Conservation (phyloP, 1,140 invertebrate genomes). For the Ephestia elutella region DNA sequence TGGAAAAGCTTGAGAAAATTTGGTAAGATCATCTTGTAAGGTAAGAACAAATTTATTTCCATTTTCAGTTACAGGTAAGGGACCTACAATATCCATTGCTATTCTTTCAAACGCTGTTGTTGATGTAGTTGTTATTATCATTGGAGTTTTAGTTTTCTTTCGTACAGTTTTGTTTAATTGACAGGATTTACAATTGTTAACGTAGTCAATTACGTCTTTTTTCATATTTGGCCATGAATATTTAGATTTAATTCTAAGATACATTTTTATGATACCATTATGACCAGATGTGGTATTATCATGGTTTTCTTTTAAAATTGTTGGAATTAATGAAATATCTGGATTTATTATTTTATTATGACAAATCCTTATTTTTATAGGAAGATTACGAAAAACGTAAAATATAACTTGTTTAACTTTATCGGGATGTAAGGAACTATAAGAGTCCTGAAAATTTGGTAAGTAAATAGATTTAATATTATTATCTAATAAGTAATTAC, state of each 20-base stretch:
- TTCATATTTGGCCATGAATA: constrained; percentile 32
- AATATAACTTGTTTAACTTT: background rate
- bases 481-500: background rate
- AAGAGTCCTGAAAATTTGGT: background rate
- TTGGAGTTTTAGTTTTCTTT: constrained; percentile 21
- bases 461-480: background rate
- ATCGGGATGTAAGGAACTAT: background rate
- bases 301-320: constrained; percentile 10
- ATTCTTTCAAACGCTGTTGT: no score
- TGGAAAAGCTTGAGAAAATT: constrained; percentile 8
- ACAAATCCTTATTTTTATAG: background rate
- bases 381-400: background rate
- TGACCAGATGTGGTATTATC: background rate
- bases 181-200: constrained; percentile 19
- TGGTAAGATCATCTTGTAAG: no score
- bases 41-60: no score
- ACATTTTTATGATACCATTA: constrained; percentile 18
- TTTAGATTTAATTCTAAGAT: constrained; percentile 18
- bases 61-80: constrained; percentile 7
- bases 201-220: constrained; percentile 24
- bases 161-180: constrained; percentile 28
- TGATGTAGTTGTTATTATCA: constrained; percentile 23
- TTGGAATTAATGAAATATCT: constrained; percentile 8
- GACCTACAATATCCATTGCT: constrained; percentile 11
- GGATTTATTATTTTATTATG: background rate